A percentile compares a stretch with the other conserved stretches of the same genome.
Evolutionary conservation across 2,797 vertebrate genomes (phyloP).

Genomic region (Chelidonichthys spinosus): DNA sequence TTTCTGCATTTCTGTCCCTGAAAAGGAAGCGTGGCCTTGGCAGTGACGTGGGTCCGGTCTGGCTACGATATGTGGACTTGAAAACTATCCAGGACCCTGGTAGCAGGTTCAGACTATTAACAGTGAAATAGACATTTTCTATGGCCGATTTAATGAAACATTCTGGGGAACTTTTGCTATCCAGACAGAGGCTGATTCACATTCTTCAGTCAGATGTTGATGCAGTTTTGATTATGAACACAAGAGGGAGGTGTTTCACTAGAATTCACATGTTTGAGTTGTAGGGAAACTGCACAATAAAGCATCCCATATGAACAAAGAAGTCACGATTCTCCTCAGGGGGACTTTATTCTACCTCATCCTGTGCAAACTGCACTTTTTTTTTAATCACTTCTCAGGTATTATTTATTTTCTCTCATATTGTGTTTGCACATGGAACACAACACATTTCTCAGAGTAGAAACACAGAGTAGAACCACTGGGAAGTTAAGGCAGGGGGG

Average conservation of each 20-base stretch:
- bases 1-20: too few species aligned
- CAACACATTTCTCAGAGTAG: not conserved
- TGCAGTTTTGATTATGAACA: constrained; percentile 31
- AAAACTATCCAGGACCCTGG: too few species aligned
- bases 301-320: not conserved
- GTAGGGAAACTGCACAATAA: not conserved
- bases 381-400: not conserved
- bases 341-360: not conserved
- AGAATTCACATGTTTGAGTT: not conserved
- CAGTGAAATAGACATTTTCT: not conserved
- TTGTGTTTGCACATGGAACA: not conserved
- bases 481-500: not conserved
- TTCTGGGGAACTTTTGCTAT: not conserved
- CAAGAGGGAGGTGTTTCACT: constrained; percentile 37
- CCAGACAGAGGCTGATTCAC: not conserved
- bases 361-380: too few species aligned
- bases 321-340: not conserved
- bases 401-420: not conserved
- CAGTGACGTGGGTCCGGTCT: too few species aligned
- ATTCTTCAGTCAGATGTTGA: not conserved
- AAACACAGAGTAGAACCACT: not conserved
- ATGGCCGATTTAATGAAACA: not conserved
- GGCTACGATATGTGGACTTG: too few species aligned
- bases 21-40: too few species aligned
- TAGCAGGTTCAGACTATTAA: too few species aligned